Evolutionary conservation across 1,140 invertebrate species (phyloP).

Genomic region (Bicyclus anynana): DNA sequence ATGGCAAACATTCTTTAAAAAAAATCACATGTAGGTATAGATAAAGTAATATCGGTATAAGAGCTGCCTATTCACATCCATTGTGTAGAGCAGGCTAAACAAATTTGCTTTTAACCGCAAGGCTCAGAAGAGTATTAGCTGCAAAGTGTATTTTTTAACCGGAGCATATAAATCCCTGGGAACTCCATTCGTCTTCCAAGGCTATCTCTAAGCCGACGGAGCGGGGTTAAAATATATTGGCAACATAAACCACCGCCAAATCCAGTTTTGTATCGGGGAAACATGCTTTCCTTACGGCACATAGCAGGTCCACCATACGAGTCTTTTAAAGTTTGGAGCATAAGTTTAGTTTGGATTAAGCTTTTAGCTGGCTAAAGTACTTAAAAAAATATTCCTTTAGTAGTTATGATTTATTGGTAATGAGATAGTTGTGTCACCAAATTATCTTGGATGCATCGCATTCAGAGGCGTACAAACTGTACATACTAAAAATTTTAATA

Average conservation of each 20-base stretch:
- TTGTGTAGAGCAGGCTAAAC: background rate
- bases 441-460: no score
- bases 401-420: no score
- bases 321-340: background rate
- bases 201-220: conserved; percentile 11
- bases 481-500: no score
- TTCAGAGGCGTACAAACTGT: no score
- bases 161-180: conserved; percentile 15
- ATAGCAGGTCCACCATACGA: no score
- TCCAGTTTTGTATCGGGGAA: conserved; percentile 26
- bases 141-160: conserved; percentile 16
- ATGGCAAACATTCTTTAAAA: no score
- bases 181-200: conserved; percentile 24
- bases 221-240: conserved; percentile 38
- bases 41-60: background rate
- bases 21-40: no score
- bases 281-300: conserved; percentile 19
- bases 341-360: background rate
- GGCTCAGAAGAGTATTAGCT: conserved; percentile 11
- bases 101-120: conserved; percentile 12
- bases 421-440: no score
- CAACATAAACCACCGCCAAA: conserved; percentile 32
- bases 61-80: no score
- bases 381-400: no score
- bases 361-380: no score